Conservation (phyloP, 2,797 vertebrate genomes). For the Heterohyrax brucei region DNA sequence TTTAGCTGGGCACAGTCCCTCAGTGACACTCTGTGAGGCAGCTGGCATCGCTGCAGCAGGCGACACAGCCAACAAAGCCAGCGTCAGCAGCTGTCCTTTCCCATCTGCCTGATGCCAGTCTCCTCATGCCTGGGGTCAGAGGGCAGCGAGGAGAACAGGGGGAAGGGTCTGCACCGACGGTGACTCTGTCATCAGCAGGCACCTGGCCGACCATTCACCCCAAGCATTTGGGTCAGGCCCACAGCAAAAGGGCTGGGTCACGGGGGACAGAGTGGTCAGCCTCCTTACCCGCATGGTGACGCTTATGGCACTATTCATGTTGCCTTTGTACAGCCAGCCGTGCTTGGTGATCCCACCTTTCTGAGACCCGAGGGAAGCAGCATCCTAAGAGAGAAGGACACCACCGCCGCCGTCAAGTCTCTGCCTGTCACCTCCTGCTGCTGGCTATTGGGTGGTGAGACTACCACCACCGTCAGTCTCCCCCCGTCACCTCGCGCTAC, state of each 20-base stretch:
- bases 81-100: rapidly evolving
- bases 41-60: no score
- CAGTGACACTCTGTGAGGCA: background rate
- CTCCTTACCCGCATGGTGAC: conserved; percentile 98
- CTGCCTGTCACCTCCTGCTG: no score
- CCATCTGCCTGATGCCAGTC: background rate
- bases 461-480: background rate
- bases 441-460: no score
- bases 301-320: conserved; percentile 99
- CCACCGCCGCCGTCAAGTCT: background rate
- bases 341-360: conserved; percentile 98
- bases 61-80: background rate
- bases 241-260: background rate
- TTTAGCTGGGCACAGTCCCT: background rate
- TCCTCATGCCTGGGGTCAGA: background rate
- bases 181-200: background rate
- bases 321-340: conserved; percentile 99
- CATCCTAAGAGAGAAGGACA: conserved; percentile 92
- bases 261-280: background rate
- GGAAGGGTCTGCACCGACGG: background rate
- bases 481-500: no score
- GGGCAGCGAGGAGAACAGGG: background rate
- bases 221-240: background rate
- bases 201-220: background rate
- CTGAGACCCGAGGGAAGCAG: conserved; percentile 97